Evolutionary conservation across 2,888 invertebrate species (phyloP).

Genomic region (Yponomeuta sedellus): DNA sequence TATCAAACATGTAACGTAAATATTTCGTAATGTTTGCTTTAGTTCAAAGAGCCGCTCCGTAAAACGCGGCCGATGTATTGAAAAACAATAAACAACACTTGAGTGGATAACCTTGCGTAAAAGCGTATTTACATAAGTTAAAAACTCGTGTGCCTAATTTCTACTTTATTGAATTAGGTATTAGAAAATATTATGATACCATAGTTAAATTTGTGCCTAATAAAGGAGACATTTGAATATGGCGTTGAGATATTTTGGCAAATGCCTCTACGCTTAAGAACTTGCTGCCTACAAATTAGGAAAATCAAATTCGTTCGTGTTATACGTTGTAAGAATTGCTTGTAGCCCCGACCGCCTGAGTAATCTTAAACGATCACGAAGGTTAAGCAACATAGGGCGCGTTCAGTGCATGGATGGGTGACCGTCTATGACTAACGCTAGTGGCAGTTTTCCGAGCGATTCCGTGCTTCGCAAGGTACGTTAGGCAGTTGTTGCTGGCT

Average conservation of each 20-base stretch:
- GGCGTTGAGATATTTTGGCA: background rate
- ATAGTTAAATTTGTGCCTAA: background rate
- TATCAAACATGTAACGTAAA: conserved; percentile 53
- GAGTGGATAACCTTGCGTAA: conserved; percentile 43
- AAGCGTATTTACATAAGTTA: conserved; percentile 27
- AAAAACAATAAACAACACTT: conserved; percentile 50
- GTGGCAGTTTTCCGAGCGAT: too few relatives aligned
- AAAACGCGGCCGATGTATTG: conserved; percentile 45
- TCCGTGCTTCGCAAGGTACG: too few relatives aligned
- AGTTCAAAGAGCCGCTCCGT: conserved; percentile 54
- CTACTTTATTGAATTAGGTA: background rate
- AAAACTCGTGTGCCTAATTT: background rate
- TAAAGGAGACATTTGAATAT: background rate
- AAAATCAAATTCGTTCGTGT: background rate
- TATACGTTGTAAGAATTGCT: background rate
- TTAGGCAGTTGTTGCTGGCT: too few relatives aligned
- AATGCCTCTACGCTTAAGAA: background rate
- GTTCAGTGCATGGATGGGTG: too few relatives aligned
- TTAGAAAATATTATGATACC: background rate
- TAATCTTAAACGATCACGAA: too few relatives aligned
- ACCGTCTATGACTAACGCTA: too few relatives aligned
- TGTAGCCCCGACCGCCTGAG: too few relatives aligned
- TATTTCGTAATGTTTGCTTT: conserved; percentile 51
- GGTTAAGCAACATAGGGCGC: too few relatives aligned
- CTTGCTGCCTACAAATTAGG: background rate